These are phyloP conservation scores for Lochmaea crataegi DNA, from an alignment of 2,888 invertebrate species.

Conservation along the genomic window DNA sequence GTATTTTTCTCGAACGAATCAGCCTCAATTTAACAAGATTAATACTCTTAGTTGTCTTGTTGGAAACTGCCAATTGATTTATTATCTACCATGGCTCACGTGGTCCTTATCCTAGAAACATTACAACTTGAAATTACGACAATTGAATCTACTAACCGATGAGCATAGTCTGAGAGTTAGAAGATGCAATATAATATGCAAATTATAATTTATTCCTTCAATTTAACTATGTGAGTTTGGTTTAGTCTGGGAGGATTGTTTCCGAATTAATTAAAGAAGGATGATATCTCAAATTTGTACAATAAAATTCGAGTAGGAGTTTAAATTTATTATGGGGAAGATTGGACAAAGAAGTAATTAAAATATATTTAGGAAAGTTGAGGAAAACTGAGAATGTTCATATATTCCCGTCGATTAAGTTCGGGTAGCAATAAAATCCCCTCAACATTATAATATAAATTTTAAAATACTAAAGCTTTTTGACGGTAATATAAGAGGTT, in stretches of 20 bases:
- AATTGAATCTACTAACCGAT: slow-evolving; percentile 27
- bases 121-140: slow-evolving; percentile 32
- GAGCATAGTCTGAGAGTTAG: slow-evolving; percentile 20
- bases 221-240: slow-evolving; percentile 17
- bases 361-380: too few relatives aligned
- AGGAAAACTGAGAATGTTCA: too few relatives aligned
- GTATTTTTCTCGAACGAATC: slow-evolving; percentile 39
- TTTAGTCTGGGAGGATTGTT: slow-evolving; percentile 2
- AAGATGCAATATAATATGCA: slow-evolving; percentile 37
- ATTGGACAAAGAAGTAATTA: too few relatives aligned
- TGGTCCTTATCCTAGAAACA: slow-evolving; percentile 34
- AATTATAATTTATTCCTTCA: slow-evolving; percentile 25
- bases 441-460: too few relatives aligned
- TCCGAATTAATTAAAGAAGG: slow-evolving; percentile 6
- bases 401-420: too few relatives aligned
- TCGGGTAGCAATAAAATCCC: too few relatives aligned
- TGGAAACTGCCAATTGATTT: slow-evolving; percentile 44
- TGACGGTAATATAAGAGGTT: too few relatives aligned
- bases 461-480: too few relatives aligned
- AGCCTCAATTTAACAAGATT: slow-evolving; percentile 44
- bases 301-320: not conserved
- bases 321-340: too few relatives aligned
- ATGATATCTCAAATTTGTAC: not conserved
- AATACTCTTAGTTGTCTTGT: slow-evolving; percentile 42
- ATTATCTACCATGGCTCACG: slow-evolving; percentile 38